Conservation (phyloP, 2,797 vertebrate genomes). For the Urosaurus nigricauda region DNA sequence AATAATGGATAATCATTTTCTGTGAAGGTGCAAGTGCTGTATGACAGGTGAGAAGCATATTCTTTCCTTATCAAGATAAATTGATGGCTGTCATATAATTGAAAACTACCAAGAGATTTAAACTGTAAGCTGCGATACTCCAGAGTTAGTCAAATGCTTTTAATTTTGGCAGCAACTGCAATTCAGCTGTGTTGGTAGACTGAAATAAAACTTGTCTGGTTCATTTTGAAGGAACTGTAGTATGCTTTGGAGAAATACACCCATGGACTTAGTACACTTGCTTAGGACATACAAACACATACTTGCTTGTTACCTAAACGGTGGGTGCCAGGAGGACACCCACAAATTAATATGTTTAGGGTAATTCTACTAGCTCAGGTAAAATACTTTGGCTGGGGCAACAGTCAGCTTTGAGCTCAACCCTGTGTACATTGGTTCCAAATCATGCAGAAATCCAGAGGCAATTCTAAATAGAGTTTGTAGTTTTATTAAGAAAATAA, state of each 20-base stretch:
- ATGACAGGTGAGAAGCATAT: constrained; percentile 10
- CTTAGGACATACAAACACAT: background rate
- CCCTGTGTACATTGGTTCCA: too few species aligned
- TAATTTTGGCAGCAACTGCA: background rate
- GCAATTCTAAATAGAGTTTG: too few species aligned
- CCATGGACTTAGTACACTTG: background rate
- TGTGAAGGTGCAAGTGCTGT: background rate
- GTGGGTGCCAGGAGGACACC: too few species aligned
- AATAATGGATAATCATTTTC: constrained; percentile 1
- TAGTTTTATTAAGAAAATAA: too few species aligned
- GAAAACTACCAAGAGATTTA: background rate
- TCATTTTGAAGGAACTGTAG: background rate
- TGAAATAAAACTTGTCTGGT: background rate
- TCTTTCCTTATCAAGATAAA: constrained; percentile 16
- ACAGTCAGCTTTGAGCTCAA: too few species aligned
- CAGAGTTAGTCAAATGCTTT: constrained; percentile 21
- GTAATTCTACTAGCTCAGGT: too few species aligned
- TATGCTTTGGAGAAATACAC: background rate
- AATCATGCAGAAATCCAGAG: too few species aligned
- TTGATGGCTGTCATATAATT: background rate
- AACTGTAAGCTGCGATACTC: constrained; percentile 10
- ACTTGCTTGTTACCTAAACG: too few species aligned
- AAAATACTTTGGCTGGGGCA: too few species aligned
- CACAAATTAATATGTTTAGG: too few species aligned
- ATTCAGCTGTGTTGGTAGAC: background rate